A percentile compares a stretch with the other conserved stretches of the same genome.
phyloP scores from a whole-genome alignment of 1,140 invertebrate genomes.

The Leptinotarsa defecta region DNA sequence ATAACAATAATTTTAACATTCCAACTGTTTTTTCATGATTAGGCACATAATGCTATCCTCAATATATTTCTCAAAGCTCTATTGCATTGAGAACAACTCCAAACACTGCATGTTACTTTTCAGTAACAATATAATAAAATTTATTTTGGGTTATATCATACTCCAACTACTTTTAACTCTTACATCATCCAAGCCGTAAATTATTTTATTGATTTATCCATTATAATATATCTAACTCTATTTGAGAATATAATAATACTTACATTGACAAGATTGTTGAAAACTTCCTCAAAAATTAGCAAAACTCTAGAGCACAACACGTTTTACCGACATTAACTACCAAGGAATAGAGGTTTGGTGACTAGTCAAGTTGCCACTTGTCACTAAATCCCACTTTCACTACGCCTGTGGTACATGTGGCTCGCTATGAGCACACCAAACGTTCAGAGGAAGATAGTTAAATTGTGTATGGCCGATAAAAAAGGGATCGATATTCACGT shows the following conservation, averaged over 20 bases:
- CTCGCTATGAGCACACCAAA: no score
- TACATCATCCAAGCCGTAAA: background rate
- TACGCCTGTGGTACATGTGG: no score
- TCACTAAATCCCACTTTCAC: background rate
- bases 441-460: no score
- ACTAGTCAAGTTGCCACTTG: background rate
- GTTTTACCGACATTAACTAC: background rate
- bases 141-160: constrained; percentile 2
- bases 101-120: constrained; percentile 1
- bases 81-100: constrained; percentile 1
- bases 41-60: background rate
- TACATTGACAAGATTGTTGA: background rate
- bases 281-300: background rate
- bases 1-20: background rate
- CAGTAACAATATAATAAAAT: background rate
- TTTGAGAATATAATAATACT: background rate
- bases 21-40: constrained; percentile 1
- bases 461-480: no score
- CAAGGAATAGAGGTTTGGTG: background rate
- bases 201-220: background rate
- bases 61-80: constrained; percentile 2
- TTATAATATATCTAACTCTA: background rate
- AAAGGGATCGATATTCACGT: no score
- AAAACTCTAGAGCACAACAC: background rate
- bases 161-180: background rate